A percentile compares a stretch with the other conserved stretches of the same genome.
Evolutionary conservation across 1,140 invertebrate genomes (phyloP).

Genomic region (Drosophila nannoptera): DNA sequence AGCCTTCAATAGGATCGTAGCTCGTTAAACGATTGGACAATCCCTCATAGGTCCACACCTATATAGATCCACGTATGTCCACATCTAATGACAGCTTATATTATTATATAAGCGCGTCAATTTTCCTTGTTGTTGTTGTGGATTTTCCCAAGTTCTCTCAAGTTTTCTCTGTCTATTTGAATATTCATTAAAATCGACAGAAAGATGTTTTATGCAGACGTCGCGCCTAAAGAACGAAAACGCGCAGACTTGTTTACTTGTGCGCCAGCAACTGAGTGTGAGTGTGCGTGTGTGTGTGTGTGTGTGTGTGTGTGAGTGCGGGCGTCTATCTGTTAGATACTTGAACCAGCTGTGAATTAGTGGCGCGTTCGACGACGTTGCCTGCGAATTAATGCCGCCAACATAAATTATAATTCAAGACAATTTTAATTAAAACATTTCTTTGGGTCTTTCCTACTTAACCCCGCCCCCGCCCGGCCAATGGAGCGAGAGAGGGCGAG

Average conservation of each 20-base stretch:
- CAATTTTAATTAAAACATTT: slow-evolving; percentile 75
- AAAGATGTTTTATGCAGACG: slow-evolving; percentile 29
- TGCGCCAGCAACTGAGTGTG: too few relatives aligned
- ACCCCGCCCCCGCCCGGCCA: neutral
- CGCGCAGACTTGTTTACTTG: slow-evolving; percentile 8
- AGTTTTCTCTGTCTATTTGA: slow-evolving; percentile 3
- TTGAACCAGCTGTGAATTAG: slow-evolving; percentile 68
- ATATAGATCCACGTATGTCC: too few relatives aligned
- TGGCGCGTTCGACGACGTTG: slow-evolving; percentile 36
- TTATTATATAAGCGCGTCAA: too few relatives aligned
- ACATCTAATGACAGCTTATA: too few relatives aligned
- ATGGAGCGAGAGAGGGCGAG: neutral
- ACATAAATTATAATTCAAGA: slow-evolving; percentile 75
- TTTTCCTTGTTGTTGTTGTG: too few relatives aligned
- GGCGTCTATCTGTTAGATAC: slow-evolving; percentile 57
- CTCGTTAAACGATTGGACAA: too few relatives aligned
- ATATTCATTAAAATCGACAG: slow-evolving; percentile 35
- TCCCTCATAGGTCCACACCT: too few relatives aligned
- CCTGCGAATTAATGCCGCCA: slow-evolving; percentile 70
- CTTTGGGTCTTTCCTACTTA: slow-evolving; percentile 38
- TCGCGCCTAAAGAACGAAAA: slow-evolving; percentile 26
- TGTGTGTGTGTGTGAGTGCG: slow-evolving; percentile 20
- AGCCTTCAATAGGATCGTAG: too few relatives aligned
- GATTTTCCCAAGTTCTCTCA: neutral
- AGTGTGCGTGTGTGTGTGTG: slow-evolving; percentile 5